Base-by-base conservation (phyloP, 1,140 invertebrate species). In the Trachymyrmex cornetzi region DNA sequence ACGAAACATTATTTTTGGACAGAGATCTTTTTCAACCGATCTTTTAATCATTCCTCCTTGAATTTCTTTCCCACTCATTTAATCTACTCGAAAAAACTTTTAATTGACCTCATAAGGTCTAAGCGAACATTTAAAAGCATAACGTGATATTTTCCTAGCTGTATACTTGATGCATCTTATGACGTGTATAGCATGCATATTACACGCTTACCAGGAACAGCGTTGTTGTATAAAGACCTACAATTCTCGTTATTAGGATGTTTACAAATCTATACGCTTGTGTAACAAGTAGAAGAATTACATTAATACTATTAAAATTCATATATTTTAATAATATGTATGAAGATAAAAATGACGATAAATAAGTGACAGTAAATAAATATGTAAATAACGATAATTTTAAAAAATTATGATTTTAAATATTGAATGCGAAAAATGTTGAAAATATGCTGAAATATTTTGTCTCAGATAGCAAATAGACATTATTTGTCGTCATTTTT, bases 201-300 rank as follows among this genome's bases (percentile, higher is more conserved):
- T 57, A 30, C 44, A 38, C 0, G 6, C 38, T 82, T 72, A 61
- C 64, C 11, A 71, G 3, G 69, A 63, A 82, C 1, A 69, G 22
- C 19, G 16, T 55, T 69, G 57, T 44, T 30, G 27, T 75, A 84
- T 22, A 50, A 61, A 75, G 12, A 74, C 12, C n/a, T 59, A 16
- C 34, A 72, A 61, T 74, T 74, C 38, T 30, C 44, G 7, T 74
- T 75, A 75, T 84, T 61, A 71, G 2, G 16, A 74, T 84, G 24
- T 84, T 84, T 82, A 61, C 14, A 61, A 74, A 74, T 22, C 2
- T 55, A 6, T n/a, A 24, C 0, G n/a, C 12, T 16, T 14, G n/a
- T 12, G 4, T 71, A 44, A 69, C 1, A 24, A 81, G 27, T 71
- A 57, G 16, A 55, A 71, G 19, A 81, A 22, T 79, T 66, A 50